Percentiles rank a stretch among this genome's conserved stretches.
Evolutionary conservation across 1,140 invertebrate species (phyloP).

Genomic region (Brachionus koreanus): DNA sequence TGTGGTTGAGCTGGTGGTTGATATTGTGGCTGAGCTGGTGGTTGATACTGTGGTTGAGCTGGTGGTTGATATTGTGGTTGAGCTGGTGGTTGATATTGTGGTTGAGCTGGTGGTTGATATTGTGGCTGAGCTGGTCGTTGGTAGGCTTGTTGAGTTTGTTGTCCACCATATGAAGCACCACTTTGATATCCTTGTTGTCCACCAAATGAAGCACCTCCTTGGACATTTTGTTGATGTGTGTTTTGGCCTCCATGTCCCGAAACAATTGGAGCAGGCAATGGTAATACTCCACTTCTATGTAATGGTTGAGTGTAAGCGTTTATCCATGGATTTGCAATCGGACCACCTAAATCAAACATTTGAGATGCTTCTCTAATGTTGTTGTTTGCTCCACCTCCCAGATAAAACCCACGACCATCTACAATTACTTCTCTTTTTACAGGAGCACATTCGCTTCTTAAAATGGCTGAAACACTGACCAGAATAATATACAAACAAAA

Average conservation of each 20-base stretch:
- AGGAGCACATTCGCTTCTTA: not conserved
- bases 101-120: not conserved
- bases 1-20: not conserved
- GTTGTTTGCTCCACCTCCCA: conserved; percentile 38
- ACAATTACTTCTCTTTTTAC: conserved; percentile 19
- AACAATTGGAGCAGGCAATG: not conserved
- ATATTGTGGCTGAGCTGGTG: not conserved
- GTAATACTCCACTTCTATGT: conserved; percentile 26
- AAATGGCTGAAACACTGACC: not conserved
- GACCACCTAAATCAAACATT: conserved; percentile 36
- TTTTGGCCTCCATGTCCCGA: not conserved
- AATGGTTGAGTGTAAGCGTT: conserved; percentile 41
- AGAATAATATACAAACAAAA: not conserved
- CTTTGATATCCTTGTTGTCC: not conserved
- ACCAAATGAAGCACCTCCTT: not conserved
- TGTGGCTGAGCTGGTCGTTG: not conserved
- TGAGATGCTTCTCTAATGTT: conserved; percentile 39
- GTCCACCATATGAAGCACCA: too few species aligned
- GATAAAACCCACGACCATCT: conserved; percentile 30
- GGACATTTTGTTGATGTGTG: not conserved
- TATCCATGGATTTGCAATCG: conserved; percentile 32
- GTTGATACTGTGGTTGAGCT: not conserved
- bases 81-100: not conserved
- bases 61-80: not conserved
- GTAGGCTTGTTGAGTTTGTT: not conserved